A percentile compares a stretch with the other conserved stretches of the same genome.
Evolutionary conservation across 1,140 invertebrate genomes (phyloP).

Genomic region (Lepidurus arcticus): DNA sequence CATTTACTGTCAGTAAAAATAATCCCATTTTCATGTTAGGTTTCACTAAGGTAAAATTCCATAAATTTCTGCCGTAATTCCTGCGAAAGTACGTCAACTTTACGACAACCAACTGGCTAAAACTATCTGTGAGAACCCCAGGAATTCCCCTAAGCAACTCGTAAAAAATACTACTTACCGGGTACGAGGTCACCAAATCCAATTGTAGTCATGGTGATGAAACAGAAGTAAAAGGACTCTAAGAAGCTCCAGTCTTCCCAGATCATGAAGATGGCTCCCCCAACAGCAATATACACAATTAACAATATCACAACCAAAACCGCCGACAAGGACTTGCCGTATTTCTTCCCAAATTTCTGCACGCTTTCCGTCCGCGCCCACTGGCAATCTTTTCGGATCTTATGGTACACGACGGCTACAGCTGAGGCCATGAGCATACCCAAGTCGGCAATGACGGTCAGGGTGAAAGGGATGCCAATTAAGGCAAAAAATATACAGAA

Average conservation of each 20-base stretch:
- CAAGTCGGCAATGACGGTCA: slow-evolving; percentile 88
- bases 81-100: no score
- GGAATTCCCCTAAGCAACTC: background rate
- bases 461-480: slow-evolving; percentile 67
- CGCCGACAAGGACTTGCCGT: slow-evolving; percentile 54
- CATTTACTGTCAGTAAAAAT: no score
- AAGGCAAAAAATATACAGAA: slow-evolving; percentile 55
- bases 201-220: slow-evolving; percentile 91
- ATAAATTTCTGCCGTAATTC: no score
- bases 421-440: slow-evolving; percentile 77
- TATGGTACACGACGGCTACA: slow-evolving; percentile 47
- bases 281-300: slow-evolving; percentile 68
- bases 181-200: slow-evolving; percentile 88
- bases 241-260: slow-evolving; percentile 88
- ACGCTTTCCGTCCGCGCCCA: slow-evolving; percentile 28
- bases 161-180: slow-evolving; percentile 53
- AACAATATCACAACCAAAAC: slow-evolving; percentile 64
- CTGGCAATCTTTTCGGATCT: slow-evolving; percentile 28
- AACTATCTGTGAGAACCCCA: background rate
- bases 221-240: slow-evolving; percentile 89
- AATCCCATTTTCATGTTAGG: no score
- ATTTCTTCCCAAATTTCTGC: slow-evolving; percentile 33
- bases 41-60: no score
- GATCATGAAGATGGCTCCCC: slow-evolving; percentile 53
- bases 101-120: no score